A percentile compares a stretch with the other conserved stretches of the same genome.
Evolutionary conservation across 2,888 invertebrate species (phyloP).

Genomic region (Aricia artaxerxes): DNA sequence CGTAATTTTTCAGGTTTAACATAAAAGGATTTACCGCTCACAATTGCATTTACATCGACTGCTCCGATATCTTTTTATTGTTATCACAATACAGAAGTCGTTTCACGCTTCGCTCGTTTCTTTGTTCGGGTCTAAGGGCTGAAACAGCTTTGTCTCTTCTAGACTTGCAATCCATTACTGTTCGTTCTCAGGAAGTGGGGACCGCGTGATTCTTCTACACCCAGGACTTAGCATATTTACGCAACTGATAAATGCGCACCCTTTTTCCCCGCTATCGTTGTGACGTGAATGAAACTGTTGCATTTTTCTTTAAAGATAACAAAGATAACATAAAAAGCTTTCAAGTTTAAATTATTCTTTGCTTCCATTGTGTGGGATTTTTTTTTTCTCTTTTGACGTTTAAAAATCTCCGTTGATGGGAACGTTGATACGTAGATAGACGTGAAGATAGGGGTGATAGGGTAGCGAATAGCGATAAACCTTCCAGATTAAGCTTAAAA

Average conservation of each 20-base stretch:
- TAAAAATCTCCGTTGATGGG: constrained; percentile 14
- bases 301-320: constrained; percentile 66
- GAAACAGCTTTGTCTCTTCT: constrained; percentile 73
- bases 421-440: constrained; percentile 5
- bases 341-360: constrained; percentile 40
- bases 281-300: constrained; percentile 64
- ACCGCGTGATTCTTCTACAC: constrained; percentile 48
- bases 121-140: constrained; percentile 51
- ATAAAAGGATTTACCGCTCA: constrained; percentile 9
- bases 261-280: constrained; percentile 67
- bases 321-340: constrained; percentile 44
- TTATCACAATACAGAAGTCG: constrained; percentile 16
- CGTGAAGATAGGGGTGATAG: not conserved
- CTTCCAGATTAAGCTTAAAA: not conserved
- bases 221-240: constrained; percentile 72
- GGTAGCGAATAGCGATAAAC: not conserved
- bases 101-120: constrained; percentile 43
- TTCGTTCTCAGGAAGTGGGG: constrained; percentile 41
- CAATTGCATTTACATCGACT: constrained; percentile 13
- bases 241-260: constrained; percentile 68
- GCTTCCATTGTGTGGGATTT: constrained; percentile 37
- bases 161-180: constrained; percentile 75
- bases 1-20: constrained; percentile 4
- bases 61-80: constrained; percentile 15
- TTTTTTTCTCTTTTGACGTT: constrained; percentile 26